phyloP scores from a whole-genome alignment of 2,797 vertebrate species.

The Bucorvus abyssinicus region DNA sequence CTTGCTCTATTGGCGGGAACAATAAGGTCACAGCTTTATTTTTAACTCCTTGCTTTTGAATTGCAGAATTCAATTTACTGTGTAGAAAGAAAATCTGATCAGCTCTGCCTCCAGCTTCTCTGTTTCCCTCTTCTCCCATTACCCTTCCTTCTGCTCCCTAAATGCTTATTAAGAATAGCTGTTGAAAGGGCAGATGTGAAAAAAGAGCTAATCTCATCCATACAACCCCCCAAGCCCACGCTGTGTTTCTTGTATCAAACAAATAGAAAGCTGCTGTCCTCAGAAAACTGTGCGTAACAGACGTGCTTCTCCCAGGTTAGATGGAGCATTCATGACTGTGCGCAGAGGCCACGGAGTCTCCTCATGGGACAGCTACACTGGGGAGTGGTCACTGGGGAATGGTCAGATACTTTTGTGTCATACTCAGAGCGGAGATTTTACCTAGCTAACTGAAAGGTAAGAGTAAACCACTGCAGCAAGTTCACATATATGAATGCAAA shows the following conservation, averaged over 20 bases:
- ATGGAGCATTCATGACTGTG: fast-evolving
- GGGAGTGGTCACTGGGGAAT: background rate
- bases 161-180: background rate
- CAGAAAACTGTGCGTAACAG: background rate
- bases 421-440: background rate
- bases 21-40: background rate
- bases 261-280: background rate
- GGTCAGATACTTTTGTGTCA: background rate
- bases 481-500: background rate
- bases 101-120: background rate
- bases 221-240: background rate
- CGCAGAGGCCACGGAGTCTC: background rate
- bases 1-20: background rate
- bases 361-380: background rate
- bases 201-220: background rate
- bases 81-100: background rate
- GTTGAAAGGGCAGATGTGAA: background rate
- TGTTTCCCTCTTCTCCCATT: background rate
- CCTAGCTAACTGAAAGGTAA: background rate
- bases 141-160: background rate
- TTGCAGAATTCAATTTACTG: background rate
- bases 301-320: background rate
- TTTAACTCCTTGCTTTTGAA: background rate
- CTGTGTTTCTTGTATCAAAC: background rate
- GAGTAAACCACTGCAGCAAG: background rate